Evolutionary conservation across 2,888 invertebrate species (phyloP), one percentile per base, ranked within the genome.

Genomic region (Imbricaverruca yamaguchii): DNA sequence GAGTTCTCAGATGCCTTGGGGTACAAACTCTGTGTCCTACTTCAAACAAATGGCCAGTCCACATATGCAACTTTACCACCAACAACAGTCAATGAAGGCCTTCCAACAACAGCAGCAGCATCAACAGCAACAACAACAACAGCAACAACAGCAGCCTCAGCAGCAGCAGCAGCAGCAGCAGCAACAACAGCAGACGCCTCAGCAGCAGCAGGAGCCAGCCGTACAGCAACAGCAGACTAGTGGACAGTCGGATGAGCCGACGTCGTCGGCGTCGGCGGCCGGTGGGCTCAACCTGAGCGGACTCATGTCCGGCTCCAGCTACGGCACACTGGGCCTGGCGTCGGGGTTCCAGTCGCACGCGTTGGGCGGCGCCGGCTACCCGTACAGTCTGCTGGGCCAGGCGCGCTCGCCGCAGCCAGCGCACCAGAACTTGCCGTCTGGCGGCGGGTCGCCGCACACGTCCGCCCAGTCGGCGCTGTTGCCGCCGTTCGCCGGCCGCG

Each of bases 321-420:
- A 69, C 69, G 78, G 78, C 78, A 56, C 56, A 11, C 78, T 78
- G n/a, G 78, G 55, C 18, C 56, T 55, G 21, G 56, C 55, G n/a
- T 9, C 56, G n/a, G 78, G 78, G 56, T 78, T 56, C 78, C 55
- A 78, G 55, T 55, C 74, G 55, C 74, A 55, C 53, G 74, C 74
- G 74, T 53, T 77, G 18, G 74, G 74, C 74, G 39, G 53, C 53
- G 74, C 53, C 74, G 78, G 78, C 57, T 78, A 78, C 57, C 78
- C 56, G n/a, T 78, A 78, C 56, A 15, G 59, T 15, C 78, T 78
- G 78, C 69, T 69, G 69, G 78, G 78, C 23, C 78, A 55, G 55
- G 21, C 78, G 78, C 78, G 78, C 78, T 78, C 78, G n/a, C 78
- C 78, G 56, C 78, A 78, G 78, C 78, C 78, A 56, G 78, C 78